Conservation (phyloP, 2,113 vertebrate genomes). For the Fregetta grallaria region DNA sequence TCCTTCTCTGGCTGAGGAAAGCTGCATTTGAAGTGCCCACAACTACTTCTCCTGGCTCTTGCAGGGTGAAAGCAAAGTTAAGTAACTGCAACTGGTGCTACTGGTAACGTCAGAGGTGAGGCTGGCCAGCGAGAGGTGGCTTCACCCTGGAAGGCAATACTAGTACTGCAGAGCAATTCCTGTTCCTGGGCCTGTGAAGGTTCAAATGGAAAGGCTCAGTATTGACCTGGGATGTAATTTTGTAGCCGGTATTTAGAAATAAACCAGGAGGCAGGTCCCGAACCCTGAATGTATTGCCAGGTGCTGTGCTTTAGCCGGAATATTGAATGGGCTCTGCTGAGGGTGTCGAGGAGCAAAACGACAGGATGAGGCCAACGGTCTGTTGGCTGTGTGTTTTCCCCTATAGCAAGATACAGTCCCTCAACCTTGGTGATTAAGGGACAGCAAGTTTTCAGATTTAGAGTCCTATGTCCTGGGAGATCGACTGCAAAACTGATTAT, state of each 20-base stretch:
- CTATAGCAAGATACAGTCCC: background rate
- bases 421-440: background rate
- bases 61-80: background rate
- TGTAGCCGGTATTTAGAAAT: background rate
- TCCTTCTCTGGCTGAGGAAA: background rate
- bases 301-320: background rate
- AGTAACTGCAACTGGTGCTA: background rate
- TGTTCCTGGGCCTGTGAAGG: background rate
- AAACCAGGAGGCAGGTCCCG: background rate
- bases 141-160: background rate
- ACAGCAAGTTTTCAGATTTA: background rate
- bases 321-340: background rate
- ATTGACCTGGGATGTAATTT: background rate
- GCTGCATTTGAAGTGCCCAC: background rate
- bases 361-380: background rate
- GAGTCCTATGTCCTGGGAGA: background rate
- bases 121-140: background rate
- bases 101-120: background rate
- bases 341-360: background rate
- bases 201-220: background rate
- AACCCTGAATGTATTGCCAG: background rate
- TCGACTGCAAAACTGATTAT: background rate
- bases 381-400: background rate
- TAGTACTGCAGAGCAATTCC: background rate
- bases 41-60: background rate